phyloP scores from a whole-genome alignment of 2,113 vertebrate species.

The Trogon melanurus region DNA sequence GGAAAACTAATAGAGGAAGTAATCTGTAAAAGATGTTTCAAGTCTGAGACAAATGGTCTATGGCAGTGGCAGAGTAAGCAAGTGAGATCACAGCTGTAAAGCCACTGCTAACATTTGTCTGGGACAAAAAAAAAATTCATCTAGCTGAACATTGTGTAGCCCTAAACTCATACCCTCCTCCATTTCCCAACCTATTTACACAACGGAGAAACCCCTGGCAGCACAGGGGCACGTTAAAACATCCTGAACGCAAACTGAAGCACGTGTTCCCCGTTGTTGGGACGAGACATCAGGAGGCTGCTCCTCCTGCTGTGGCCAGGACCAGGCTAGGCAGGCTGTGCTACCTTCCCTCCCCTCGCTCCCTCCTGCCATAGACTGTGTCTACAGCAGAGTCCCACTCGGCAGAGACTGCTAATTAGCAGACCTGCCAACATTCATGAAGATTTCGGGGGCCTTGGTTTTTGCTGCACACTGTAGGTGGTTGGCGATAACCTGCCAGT shows the following conservation, averaged over 20 bases:
- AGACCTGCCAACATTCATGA: background rate
- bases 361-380: background rate
- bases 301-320: background rate
- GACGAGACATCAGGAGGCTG: background rate
- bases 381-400: fast-evolving
- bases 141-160: background rate
- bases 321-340: background rate
- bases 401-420: background rate
- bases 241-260: background rate
- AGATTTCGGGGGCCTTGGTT: background rate
- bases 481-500: background rate
- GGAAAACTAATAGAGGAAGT: conserved; percentile 28
- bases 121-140: background rate
- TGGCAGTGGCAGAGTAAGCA: background rate
- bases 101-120: background rate
- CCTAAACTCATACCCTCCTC: background rate
- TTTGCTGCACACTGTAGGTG: background rate
- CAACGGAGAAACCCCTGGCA: fast-evolving
- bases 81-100: background rate
- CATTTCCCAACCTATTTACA: background rate
- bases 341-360: background rate
- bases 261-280: fast-evolving
- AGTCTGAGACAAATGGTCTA: background rate
- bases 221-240: background rate
- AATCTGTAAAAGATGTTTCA: background rate